Evolutionary conservation across 2,113 vertebrate species (phyloP), one percentile per base, ranked within the genome.

Genomic region (Neolamprologus caudopunctatus): DNA sequence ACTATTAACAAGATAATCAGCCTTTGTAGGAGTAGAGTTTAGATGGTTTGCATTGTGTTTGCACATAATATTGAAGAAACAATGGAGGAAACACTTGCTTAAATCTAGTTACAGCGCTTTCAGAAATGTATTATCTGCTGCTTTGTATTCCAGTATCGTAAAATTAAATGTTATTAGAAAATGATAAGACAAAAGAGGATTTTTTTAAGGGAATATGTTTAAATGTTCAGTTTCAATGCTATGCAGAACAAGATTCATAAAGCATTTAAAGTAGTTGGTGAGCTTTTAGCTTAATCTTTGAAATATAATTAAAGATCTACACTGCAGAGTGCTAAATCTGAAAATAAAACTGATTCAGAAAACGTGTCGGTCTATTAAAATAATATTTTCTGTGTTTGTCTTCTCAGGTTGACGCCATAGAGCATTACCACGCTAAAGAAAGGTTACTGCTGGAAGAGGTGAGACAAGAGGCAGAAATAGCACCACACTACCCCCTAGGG

Each of bases 361-460:
- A 78, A 31, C 3, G 0, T 78, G 68, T 47, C 6, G 0, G 1
- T 28, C 2, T 50, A n/a, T 19, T 78, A 51, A 50, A 50, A 78
- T 8, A 19, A 47, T 12, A 21, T 19, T 50, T 16, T 37, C 28
- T 79, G 47, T 88, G 24, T 83, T 19, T 81, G 24, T 86, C 14
- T 84, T 11, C 58, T 28, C 78, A 99, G 99, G 97, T 99, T 54
- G 98, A 99, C 53, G 98, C 99, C 58, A 96, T 99, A 54, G 95
- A 97, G 40, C 98, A 97, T 94, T 99, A 99, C 82, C 94, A 94
- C 1, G 91, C 79, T 54, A 93, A 97, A 89, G 96, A 95, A 83
- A 95, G 95, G 51, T 80, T 92, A 57, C 92, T 98, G 85, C 82
- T 95, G 84, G 96, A 95, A 79, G 95, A 96, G 66, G 96, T 97